phyloP scores from a whole-genome alignment of 1,140 invertebrate species.

The Trichonephila inaurata region DNA sequence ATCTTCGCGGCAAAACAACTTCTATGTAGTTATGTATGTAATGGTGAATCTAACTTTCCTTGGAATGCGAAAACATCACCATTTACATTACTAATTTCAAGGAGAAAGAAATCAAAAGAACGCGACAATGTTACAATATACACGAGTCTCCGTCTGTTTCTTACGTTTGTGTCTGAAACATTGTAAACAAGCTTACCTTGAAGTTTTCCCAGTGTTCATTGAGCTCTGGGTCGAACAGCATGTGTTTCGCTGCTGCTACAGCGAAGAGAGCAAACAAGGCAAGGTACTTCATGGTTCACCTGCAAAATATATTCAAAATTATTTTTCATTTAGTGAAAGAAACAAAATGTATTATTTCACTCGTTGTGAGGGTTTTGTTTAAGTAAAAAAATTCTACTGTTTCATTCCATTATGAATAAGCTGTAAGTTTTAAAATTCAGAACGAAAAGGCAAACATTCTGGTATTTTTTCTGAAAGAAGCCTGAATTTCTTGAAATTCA shows the following conservation, averaged over 20 bases:
- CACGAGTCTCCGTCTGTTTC: not conserved
- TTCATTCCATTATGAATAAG: no score
- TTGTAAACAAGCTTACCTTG: slow-evolving; percentile 36
- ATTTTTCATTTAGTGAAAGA: not conserved
- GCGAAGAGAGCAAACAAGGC: slow-evolving; percentile 39
- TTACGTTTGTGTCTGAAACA: not conserved
- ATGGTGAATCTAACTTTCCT: no score
- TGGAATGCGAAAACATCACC: no score
- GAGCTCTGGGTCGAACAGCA: slow-evolving; percentile 23
- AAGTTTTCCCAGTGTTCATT: slow-evolving; percentile 73
- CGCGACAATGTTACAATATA: not conserved
- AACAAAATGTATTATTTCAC: no score
- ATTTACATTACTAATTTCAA: not conserved
- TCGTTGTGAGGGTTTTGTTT: no score
- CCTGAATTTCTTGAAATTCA: no score
- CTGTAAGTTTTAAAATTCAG: no score
- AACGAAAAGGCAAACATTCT: no score
- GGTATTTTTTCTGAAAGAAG: no score
- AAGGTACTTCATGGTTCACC: slow-evolving; percentile 39
- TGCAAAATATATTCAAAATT: not conserved
- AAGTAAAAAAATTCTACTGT: no score
- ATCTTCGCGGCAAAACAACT: no score
- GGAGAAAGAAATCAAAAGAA: not conserved
- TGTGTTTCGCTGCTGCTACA: slow-evolving; percentile 5
- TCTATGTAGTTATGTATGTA: no score